Conservation (phyloP, 2,797 vertebrate species). For the Notolabrus celidotus region DNA sequence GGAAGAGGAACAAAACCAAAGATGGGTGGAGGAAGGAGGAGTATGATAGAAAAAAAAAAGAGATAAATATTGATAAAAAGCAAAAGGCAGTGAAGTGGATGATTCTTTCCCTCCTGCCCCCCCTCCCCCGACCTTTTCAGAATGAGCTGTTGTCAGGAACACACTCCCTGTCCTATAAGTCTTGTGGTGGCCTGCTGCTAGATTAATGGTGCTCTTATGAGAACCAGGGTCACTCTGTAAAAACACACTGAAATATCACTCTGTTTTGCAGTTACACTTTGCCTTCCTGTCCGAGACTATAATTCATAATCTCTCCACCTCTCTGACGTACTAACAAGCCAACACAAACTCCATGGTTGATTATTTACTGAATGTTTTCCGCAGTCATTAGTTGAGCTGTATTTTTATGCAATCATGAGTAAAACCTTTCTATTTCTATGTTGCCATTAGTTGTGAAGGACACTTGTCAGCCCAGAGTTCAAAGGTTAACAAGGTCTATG, state of each 20-base stretch:
- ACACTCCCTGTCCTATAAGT: constrained; percentile 28
- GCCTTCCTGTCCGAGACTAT: constrained; percentile 13
- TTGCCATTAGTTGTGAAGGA: constrained; percentile 55
- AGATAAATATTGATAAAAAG: constrained; percentile 20
- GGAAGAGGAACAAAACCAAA: constrained; percentile 7
- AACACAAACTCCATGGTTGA: not conserved
- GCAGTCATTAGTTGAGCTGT: constrained; percentile 8
- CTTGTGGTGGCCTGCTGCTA: constrained; percentile 24
- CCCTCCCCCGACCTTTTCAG: constrained; percentile 72
- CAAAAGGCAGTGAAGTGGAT: constrained; percentile 16
- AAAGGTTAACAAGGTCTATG: constrained; percentile 69
- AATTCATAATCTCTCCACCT: constrained; percentile 42
- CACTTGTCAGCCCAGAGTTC: constrained; percentile 58
- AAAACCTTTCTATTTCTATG: constrained; percentile 2
- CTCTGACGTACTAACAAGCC: not conserved
- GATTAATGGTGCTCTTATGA: constrained; percentile 71
- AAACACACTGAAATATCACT: constrained; percentile 57
- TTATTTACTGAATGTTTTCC: not conserved
- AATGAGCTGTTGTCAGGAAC: constrained; percentile 74
- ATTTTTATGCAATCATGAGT: not conserved
- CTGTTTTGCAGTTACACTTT: constrained; percentile 41
- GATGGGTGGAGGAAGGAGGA: constrained; percentile 7
- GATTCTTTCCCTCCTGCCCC: constrained; percentile 22
- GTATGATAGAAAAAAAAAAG: constrained; percentile 21
- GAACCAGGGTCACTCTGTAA: constrained; percentile 46